Conservation (phyloP, 2,797 vertebrate genomes). For the Pseudochromis fuscus region DNA sequence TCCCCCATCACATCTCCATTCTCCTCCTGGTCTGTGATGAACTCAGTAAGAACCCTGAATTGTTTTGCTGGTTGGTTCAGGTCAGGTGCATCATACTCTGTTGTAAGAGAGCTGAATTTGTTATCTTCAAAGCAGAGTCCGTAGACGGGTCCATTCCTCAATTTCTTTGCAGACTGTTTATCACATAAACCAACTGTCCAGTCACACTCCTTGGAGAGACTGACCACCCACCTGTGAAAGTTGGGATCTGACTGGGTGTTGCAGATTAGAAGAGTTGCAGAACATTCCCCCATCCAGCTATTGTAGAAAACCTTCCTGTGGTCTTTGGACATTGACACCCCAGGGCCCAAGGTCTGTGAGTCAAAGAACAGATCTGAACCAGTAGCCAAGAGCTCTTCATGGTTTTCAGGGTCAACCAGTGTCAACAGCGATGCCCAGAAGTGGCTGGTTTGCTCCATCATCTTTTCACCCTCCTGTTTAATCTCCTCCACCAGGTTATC, state of each 20-base stretch:
- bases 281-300: neutral
- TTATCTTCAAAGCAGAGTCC: conserved; percentile 47
- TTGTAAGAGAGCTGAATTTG: conserved; percentile 34
- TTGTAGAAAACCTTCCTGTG: conserved; percentile 55
- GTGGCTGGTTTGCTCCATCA: conserved; percentile 34
- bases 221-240: conserved; percentile 57
- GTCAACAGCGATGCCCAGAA: conserved; percentile 60
- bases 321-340: conserved; percentile 68
- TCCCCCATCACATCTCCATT: conserved; percentile 40
- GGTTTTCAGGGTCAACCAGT: conserved; percentile 71
- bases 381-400: neutral
- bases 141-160: conserved; percentile 8
- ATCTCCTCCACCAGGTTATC: conserved; percentile 64
- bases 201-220: conserved; percentile 37
- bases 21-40: neutral
- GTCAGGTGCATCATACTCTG: neutral
- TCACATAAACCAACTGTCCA: conserved; percentile 73
- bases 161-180: neutral
- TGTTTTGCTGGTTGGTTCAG: fast-evolving
- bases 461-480: conserved; percentile 37
- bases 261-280: conserved; percentile 28
- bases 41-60: neutral
- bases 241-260: neutral
- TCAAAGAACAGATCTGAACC: conserved; percentile 58
- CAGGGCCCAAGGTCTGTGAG: fast-evolving